Conservation (phyloP, 2,113 vertebrate genomes). For the Dendropsophus ebraccatus region DNA sequence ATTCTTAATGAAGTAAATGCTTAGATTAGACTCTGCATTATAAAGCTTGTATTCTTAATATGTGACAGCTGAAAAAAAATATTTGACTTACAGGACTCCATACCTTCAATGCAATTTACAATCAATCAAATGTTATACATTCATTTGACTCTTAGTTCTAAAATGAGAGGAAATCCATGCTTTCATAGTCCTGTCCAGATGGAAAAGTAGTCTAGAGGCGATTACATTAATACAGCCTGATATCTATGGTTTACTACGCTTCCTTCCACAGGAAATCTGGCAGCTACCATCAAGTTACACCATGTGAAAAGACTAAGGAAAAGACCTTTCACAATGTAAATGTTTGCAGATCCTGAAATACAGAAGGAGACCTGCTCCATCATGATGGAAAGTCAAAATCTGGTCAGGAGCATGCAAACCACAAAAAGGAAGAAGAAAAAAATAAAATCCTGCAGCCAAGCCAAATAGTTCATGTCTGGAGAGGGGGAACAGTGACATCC, state of each 20-base stretch:
- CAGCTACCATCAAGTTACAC: conserved; percentile 56
- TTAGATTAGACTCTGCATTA: neutral
- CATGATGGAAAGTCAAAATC: conserved; percentile 56
- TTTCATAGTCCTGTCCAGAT: conserved; percentile 60
- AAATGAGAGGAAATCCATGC: conserved; percentile 35
- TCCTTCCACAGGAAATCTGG: conserved; percentile 62
- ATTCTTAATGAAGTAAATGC: neutral
- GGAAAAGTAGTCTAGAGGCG: conserved; percentile 51
- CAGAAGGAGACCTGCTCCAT: conserved; percentile 58
- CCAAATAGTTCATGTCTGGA: conserved; percentile 47
- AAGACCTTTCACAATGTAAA: conserved; percentile 53
- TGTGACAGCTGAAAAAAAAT: neutral
- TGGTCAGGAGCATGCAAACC: conserved; percentile 39
- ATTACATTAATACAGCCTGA: conserved; percentile 59
- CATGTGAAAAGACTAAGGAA: conserved; percentile 53
- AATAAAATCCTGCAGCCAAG: conserved; percentile 49
- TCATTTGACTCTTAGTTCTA: neutral
- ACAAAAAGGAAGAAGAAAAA: conserved; percentile 41
- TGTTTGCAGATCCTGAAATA: conserved; percentile 46
- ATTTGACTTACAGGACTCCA: neutral
- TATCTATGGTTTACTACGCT: conserved; percentile 50
- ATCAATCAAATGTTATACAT: neutral
- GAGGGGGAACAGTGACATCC: neutral
- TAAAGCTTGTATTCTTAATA: neutral
- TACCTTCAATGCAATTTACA: neutral